A percentile compares a stretch with the other conserved stretches of the same genome.
Evolutionary conservation across 2,888 invertebrate genomes (phyloP).

Genomic region (Brachypterus glaber): DNA sequence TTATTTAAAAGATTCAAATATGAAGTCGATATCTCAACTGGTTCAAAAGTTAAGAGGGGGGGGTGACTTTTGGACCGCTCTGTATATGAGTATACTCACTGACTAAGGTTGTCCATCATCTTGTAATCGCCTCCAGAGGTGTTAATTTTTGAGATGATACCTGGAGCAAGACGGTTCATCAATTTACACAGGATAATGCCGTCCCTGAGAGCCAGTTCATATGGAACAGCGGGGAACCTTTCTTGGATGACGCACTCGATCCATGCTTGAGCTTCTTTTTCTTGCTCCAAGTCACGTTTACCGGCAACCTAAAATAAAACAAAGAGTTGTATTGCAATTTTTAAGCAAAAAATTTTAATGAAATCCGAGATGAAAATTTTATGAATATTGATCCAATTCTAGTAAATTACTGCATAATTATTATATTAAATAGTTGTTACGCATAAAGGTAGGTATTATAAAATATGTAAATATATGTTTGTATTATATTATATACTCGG

Average conservation of each 20-base stretch:
- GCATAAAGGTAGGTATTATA: too few species aligned
- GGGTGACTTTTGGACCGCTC: neutral
- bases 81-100: constrained; percentile 50
- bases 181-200: constrained; percentile 80
- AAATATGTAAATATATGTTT: too few species aligned
- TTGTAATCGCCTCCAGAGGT: constrained; percentile 85
- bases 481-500: too few species aligned
- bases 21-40: too few species aligned
- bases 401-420: too few species aligned
- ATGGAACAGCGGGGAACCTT: constrained; percentile 60
- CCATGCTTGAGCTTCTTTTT: constrained; percentile 75
- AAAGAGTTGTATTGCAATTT: too few species aligned
- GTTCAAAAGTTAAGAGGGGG: too few species aligned
- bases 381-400: too few species aligned
- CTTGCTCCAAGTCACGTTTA: constrained; percentile 70
- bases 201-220: constrained; percentile 72
- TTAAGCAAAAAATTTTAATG: too few species aligned
- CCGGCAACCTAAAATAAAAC: constrained; percentile 62
- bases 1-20: too few species aligned
- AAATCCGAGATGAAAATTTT: too few species aligned
- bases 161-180: constrained; percentile 82
- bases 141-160: constrained; percentile 75
- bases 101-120: constrained; percentile 91
- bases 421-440: too few species aligned
- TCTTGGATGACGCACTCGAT: constrained; percentile 74